Evolutionary conservation across 1,140 invertebrate species (phyloP).

Genomic region (Heliconius melpomene): DNA sequence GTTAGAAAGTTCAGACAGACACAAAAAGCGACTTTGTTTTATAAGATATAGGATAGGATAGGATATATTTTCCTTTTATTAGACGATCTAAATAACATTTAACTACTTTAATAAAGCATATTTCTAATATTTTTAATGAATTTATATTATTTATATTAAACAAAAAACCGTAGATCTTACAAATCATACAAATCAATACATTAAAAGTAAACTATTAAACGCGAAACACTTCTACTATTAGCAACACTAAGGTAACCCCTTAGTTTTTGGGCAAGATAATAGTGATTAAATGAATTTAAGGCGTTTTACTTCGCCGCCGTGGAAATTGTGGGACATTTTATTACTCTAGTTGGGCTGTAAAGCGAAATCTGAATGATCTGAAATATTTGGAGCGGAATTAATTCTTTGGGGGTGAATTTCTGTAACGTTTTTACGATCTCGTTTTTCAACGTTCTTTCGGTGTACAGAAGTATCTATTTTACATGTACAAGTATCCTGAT

Average conservation of each 20-base stretch:
- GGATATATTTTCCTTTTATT: too few species aligned
- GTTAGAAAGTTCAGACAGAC: too few species aligned
- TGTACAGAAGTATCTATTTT: background rate
- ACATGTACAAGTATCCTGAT: background rate
- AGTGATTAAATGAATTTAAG: conserved; percentile 70
- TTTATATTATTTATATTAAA: too few species aligned
- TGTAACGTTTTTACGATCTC: conserved; percentile 4
- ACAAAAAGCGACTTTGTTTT: too few species aligned
- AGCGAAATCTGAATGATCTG: conserved; percentile 41
- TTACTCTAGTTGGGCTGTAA: conserved; percentile 43
- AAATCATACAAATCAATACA: too few species aligned
- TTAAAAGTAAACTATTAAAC: background rate
- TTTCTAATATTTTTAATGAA: too few species aligned
- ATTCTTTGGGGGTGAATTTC: conserved; percentile 29
- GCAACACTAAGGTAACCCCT: conserved; percentile 35
- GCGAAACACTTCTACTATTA: background rate
- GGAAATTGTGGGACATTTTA: conserved; percentile 47
- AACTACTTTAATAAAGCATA: too few species aligned
- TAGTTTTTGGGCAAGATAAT: conserved; percentile 66
- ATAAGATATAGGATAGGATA: too few species aligned
- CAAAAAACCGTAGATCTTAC: too few species aligned
- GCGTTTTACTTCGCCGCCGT: conserved; percentile 42
- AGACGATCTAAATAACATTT: too few species aligned
- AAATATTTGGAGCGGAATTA: conserved; percentile 33
- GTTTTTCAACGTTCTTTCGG: background rate